These are phyloP conservation scores for Argyrosomus japonicus DNA, from an alignment of 2,113 vertebrate species.

Conservation along the genomic window DNA sequence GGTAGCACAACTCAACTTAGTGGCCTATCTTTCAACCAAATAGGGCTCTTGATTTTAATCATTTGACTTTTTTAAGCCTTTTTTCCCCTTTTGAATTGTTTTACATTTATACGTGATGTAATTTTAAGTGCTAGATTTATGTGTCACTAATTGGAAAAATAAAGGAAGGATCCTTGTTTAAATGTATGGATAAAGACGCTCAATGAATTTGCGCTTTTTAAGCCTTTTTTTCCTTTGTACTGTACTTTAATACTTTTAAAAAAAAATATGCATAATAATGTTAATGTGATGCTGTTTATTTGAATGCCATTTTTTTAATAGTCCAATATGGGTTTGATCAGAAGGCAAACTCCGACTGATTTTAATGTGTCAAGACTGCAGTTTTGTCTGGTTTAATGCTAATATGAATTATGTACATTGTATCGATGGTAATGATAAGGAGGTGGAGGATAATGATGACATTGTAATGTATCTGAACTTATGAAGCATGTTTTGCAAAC, in stretches of 20 bases:
- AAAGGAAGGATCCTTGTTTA: slow-evolving; percentile 63
- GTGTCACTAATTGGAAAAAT: slow-evolving; percentile 47
- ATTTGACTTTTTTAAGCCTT: slow-evolving; percentile 36
- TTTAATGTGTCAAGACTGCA: slow-evolving; percentile 67
- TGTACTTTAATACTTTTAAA: slow-evolving; percentile 70
- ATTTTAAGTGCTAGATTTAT: slow-evolving; percentile 60
- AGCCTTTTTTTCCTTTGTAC: slow-evolving; percentile 67
- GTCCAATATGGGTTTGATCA: slow-evolving; percentile 72
- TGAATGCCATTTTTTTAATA: slow-evolving; percentile 72
- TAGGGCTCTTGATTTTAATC: slow-evolving; percentile 75
- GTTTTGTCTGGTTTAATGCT: slow-evolving; percentile 69
- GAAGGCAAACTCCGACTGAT: slow-evolving; percentile 56
- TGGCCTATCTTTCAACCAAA: slow-evolving; percentile 79
- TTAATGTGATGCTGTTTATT: slow-evolving; percentile 75
- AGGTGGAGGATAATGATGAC: slow-evolving; percentile 61
- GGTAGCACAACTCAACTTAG: slow-evolving; percentile 78
- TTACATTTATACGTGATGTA: slow-evolving; percentile 58
- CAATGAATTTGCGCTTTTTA: slow-evolving; percentile 63
- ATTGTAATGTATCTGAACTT: slow-evolving; percentile 83
- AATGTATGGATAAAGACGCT: slow-evolving; percentile 56
- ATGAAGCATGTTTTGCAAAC: slow-evolving; percentile 84
- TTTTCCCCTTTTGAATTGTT: slow-evolving; percentile 34
- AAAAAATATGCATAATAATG: slow-evolving; percentile 78
- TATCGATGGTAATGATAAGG: slow-evolving; percentile 67
- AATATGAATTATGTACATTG: slow-evolving; percentile 77